Evolutionary conservation across 2,113 vertebrate species (phyloP), one percentile per base, ranked within the genome.

Genomic region (Oophaga pumilio): DNA sequence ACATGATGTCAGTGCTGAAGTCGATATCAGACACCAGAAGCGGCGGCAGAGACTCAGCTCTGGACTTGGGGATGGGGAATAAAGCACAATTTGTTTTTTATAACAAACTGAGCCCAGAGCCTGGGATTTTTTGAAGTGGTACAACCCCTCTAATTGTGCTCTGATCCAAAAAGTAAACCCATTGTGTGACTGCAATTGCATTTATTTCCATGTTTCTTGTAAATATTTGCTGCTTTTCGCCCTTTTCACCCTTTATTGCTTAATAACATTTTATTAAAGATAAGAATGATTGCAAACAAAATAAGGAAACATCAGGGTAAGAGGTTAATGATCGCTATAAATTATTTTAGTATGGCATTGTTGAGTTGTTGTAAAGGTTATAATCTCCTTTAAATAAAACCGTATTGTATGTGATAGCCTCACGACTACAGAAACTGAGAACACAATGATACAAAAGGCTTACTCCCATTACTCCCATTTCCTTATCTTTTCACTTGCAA

Each of bases 401-500:
- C 49, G 60, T 78, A 53, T 86, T 78, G 76, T 33, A 14, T 53
- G 57, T 50, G 74, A 86, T 86, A 86, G 68, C 85, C 76, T 56
- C 8, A 86, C 79, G 85, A 49, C 28, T 66, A 18, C 14, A 84
- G 49, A 49, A 28, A 68, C 52, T 57, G 82, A 57, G 66, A 52
- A 52, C 68, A 86, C 85, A 86, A 78, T 86, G 18, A n/a, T 78
- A 66, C 20, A 68, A n/a, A 76, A 53, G 85, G 6, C 43, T 78
- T 66, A 86, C 85, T 86, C 85, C 85, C 76, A 68, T 78, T 66
- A 86, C 85, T 86, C 85, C 85, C 76, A 68, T 78, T 86, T 78
- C 85, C 85, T 66, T 86, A 62, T 78, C 74, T 78, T 49, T 57
- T 52, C 0, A n/a, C 74, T 53, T n/a, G 5, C 49, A 78, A 14